Percentiles rank a stretch among this genome's conserved stretches.
These are phyloP conservation scores for Drosophila azteca DNA, from an alignment of 1,140 invertebrate species.

Conservation along the genomic window DNA sequence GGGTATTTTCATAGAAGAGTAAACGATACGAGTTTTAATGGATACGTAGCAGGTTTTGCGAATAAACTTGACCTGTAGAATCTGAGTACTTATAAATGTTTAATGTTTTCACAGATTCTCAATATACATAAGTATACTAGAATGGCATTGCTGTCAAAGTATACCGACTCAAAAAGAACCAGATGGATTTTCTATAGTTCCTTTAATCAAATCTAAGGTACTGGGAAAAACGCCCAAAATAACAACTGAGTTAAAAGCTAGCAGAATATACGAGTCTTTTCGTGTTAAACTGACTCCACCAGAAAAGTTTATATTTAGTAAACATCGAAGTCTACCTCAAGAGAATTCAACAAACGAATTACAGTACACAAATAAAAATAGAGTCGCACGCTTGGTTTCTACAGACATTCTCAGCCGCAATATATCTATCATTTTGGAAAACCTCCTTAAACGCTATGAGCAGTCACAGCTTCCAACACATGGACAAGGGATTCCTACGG, in stretches of 20 bases:
- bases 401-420: conserved; percentile 91
- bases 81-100: no score
- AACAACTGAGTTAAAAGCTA: conserved; percentile 61
- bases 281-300: conserved; percentile 13
- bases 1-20: no score
- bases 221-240: conserved; percentile 49
- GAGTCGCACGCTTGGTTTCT: conserved; percentile 84
- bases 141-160: conserved; percentile 9
- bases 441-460: conserved; percentile 94
- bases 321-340: conserved; percentile 10
- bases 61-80: no score
- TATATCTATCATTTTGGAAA: conserved; percentile 92
- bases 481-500: conserved; percentile 91
- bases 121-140: conserved; percentile 17
- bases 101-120: conserved; percentile 15
- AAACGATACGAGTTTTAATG: no score
- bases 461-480: conserved; percentile 94
- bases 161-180: conserved; percentile 8
- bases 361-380: not conserved
- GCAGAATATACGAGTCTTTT: conserved; percentile 75
- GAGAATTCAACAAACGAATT: conserved; percentile 12
- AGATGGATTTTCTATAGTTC: not conserved
- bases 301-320: not conserved
- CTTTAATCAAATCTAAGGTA: not conserved
- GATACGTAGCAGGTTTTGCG: no score